A percentile compares a stretch with the other conserved stretches of the same genome.
phyloP scores from a whole-genome alignment of 2,888 invertebrate species.

The Argynnis bischoffii region DNA sequence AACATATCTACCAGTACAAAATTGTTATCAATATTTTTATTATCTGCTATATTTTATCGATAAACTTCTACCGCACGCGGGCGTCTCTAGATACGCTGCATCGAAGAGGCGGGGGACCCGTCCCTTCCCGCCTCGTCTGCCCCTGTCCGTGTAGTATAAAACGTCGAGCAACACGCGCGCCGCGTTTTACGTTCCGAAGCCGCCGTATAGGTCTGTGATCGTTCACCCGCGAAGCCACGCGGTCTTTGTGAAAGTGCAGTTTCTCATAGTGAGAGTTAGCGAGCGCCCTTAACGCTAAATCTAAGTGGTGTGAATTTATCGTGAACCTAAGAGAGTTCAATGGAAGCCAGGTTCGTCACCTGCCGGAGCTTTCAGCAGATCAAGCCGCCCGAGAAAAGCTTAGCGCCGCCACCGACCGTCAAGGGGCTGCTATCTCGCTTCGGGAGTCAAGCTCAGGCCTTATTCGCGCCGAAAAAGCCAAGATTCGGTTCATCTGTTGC shows the following conservation, averaged over 20 bases:
- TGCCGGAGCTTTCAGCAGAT: constrained; percentile 81
- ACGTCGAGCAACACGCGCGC: constrained; percentile 67
- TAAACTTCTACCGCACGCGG: constrained; percentile 1
- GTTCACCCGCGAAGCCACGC: constrained; percentile 62
- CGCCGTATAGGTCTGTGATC: constrained; percentile 62
- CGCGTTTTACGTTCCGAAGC: constrained; percentile 71
- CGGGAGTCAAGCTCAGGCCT: constrained; percentile 80
- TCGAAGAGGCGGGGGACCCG: constrained; percentile 50
- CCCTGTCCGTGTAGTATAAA: constrained; percentile 60
- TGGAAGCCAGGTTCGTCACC: constrained; percentile 82
- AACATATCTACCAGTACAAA: background rate
- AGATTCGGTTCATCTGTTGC: constrained; percentile 85
- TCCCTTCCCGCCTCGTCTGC: constrained; percentile 41
- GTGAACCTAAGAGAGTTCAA: constrained; percentile 73
- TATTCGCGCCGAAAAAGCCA: constrained; percentile 78
- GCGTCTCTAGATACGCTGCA: constrained; percentile 68
- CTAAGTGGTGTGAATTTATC: constrained; percentile 66
- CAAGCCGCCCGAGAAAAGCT: constrained; percentile 80
- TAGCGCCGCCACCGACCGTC: constrained; percentile 76
- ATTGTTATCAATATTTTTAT: constrained; percentile 12
- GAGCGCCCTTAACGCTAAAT: constrained; percentile 50
- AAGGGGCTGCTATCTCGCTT: constrained; percentile 80
- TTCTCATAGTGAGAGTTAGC: constrained; percentile 73
- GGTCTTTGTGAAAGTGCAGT: constrained; percentile 80
- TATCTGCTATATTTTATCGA: constrained; percentile 17